Evolutionary conservation across 2,113 vertebrate genomes (phyloP).

Genomic region (Indri indri): DNA sequence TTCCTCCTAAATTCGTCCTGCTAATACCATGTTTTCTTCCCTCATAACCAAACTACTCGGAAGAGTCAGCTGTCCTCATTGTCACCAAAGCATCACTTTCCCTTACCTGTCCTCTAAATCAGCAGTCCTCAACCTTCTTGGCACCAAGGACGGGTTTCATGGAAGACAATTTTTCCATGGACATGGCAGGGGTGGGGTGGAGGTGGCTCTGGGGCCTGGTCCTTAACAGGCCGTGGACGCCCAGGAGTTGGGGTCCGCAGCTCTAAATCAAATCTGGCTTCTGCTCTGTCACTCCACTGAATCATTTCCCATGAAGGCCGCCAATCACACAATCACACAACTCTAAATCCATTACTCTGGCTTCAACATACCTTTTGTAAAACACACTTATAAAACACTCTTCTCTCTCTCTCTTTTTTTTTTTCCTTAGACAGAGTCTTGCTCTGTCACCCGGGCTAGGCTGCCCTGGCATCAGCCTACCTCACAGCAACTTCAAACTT

Average conservation of each 20-base stretch:
- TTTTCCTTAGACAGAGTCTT: too few relatives aligned
- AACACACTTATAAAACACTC: neutral
- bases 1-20: neutral
- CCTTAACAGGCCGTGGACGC: too few relatives aligned
- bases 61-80: neutral
- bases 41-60: neutral
- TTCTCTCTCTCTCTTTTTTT: too few relatives aligned
- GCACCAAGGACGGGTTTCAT: too few relatives aligned
- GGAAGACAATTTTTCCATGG: too few relatives aligned
- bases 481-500: too few relatives aligned
- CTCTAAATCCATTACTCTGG: neutral
- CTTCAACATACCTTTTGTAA: neutral
- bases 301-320: neutral
- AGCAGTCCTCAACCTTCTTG: too few relatives aligned
- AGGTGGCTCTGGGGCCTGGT: too few relatives aligned
- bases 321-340: neutral
- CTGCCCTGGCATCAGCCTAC: too few relatives aligned
- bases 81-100: neutral
- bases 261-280: neutral
- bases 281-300: neutral
- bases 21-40: neutral
- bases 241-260: too few relatives aligned
- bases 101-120: neutral
- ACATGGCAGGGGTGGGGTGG: too few relatives aligned
- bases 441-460: too few relatives aligned